Evolutionary conservation across 2,113 vertebrate species (phyloP).

Genomic region (Accipiter virgatus): DNA sequence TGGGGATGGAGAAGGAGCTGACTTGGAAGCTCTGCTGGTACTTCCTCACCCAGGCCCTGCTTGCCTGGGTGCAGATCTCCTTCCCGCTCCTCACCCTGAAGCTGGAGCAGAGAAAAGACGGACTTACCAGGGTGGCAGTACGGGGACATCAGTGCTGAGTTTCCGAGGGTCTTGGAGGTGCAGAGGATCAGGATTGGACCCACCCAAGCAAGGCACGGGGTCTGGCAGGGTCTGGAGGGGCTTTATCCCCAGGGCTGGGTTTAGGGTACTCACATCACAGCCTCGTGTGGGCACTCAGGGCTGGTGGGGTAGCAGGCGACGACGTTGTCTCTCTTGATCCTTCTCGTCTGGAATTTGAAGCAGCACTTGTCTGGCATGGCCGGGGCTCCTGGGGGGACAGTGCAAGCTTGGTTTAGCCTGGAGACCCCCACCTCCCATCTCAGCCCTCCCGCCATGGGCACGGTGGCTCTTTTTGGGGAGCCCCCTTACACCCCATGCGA

Average conservation of each 20-base stretch:
- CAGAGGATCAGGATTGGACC: not conserved
- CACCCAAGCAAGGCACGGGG: rapidly evolving
- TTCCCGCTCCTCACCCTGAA: conserved; percentile 33
- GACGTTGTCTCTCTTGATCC: conserved; percentile 49
- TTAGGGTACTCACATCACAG: conserved; percentile 54
- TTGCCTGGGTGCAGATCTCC: conserved; percentile 36
- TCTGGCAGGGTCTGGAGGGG: not conserved
- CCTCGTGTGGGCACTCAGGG: conserved; percentile 19
- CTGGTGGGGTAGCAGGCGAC: conserved; percentile 41
- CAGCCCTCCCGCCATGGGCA: rapidly evolving
- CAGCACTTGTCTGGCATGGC: conserved; percentile 27
- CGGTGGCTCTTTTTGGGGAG: rapidly evolving
- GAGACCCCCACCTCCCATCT: not conserved
- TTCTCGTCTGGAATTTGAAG: conserved; percentile 37
- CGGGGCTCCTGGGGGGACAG: conserved; percentile 10
- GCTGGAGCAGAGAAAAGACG: not conserved
- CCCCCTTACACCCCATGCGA: rapidly evolving
- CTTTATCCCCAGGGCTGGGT: not conserved
- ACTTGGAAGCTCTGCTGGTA: conserved; percentile 47
- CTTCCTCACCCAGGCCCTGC: conserved; percentile 31
- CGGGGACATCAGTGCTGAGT: rapidly evolving
- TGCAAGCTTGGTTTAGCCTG: not conserved
- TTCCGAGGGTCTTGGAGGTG: not conserved
- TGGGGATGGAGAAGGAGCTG: conserved; percentile 56
- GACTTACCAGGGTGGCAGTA: not conserved